Conservation (phyloP, 1,140 invertebrate species). For the Pararge aegeria region DNA sequence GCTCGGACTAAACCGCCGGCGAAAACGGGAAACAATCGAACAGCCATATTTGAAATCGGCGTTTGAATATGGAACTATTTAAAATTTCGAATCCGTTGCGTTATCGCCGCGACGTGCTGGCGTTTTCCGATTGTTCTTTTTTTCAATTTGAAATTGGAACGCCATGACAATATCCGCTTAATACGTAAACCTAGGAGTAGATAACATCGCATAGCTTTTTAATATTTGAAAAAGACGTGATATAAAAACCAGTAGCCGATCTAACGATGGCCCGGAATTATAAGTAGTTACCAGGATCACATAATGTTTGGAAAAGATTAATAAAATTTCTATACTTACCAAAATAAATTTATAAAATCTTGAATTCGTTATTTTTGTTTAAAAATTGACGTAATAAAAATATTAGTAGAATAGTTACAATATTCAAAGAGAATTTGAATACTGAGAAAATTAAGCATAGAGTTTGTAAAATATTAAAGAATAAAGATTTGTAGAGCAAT, state of each 20-base stretch:
- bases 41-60: slow-evolving; percentile 71
- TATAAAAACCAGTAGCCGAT: not conserved
- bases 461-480: no score
- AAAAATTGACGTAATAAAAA: no score
- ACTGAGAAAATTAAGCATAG: no score
- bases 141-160: slow-evolving; percentile 55
- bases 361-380: no score
- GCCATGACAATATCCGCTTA: slow-evolving; percentile 44
- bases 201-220: not conserved
- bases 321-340: no score
- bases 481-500: no score
- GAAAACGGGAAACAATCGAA: slow-evolving; percentile 76
- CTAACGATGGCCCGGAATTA: not conserved
- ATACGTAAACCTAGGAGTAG: not conserved
- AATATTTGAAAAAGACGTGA: not conserved
- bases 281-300: not conserved
- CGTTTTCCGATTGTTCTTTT: slow-evolving; percentile 74
- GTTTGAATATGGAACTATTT: slow-evolving; percentile 78
- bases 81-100: slow-evolving; percentile 78
- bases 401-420: no score
- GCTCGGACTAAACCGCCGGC: slow-evolving; percentile 56
- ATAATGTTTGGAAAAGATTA: no score
- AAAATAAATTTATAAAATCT: no score
- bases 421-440: no score
- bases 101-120: slow-evolving; percentile 73